Evolutionary conservation across 2,797 vertebrate species (phyloP).

Genomic region (Ctenopoma kingsleyae): DNA sequence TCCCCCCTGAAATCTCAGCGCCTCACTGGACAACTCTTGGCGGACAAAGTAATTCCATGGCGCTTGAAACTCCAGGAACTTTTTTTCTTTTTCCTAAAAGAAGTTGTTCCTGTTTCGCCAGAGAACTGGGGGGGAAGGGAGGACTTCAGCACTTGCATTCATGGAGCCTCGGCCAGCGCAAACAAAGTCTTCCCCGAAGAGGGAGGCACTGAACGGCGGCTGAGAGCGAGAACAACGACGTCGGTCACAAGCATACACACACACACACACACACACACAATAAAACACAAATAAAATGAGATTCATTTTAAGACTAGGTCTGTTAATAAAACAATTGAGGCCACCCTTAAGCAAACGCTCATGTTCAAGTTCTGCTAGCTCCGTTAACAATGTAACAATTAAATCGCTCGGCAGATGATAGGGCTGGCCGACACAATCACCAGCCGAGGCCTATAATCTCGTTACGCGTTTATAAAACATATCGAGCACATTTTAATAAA

Average conservation of each 20-base stretch:
- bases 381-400: slow-evolving; percentile 83
- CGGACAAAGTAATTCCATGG: slow-evolving; percentile 84
- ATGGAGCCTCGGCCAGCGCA: slow-evolving; percentile 85
- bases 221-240: slow-evolving; percentile 78
- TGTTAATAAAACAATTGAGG: slow-evolving; percentile 52
- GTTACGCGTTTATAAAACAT: slow-evolving; percentile 68
- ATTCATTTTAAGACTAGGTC: slow-evolving; percentile 34
- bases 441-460: slow-evolving; percentile 77
- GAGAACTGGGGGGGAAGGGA: slow-evolving; percentile 82
- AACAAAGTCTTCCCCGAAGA: slow-evolving; percentile 87
- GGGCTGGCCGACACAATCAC: slow-evolving; percentile 78
- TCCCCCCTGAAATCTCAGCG: slow-evolving; percentile 80
- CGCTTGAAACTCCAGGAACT: slow-evolving; percentile 86
- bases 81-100: slow-evolving; percentile 83
- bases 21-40: slow-evolving; percentile 84
- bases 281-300: slow-evolving; percentile 34
- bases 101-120: slow-evolving; percentile 88
- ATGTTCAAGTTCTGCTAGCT: slow-evolving; percentile 79
- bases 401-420: slow-evolving; percentile 78
- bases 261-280: slow-evolving; percentile 5
- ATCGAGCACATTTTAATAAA: slow-evolving; percentile 62
- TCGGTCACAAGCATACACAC: slow-evolving; percentile 57
- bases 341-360: slow-evolving; percentile 55
- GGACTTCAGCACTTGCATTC: slow-evolving; percentile 83
- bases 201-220: slow-evolving; percentile 82